A percentile compares a stretch with the other conserved stretches of the same genome.
These are phyloP conservation scores for Sericinus montela DNA, from an alignment of 2,888 invertebrate species.

Conservation along the genomic window DNA sequence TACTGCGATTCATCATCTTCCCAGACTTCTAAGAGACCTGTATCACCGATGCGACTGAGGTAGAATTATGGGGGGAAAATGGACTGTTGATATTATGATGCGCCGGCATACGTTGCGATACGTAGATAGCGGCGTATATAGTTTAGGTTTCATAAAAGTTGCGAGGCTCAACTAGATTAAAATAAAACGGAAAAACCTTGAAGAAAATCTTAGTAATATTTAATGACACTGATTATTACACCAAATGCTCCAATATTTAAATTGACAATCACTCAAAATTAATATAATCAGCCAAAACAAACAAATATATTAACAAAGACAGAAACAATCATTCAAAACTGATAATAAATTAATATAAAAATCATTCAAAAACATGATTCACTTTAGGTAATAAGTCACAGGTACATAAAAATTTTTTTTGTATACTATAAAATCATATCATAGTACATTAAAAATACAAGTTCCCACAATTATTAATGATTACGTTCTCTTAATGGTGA, in stretches of 20 bases:
- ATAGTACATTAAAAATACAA: not conserved
- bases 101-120: too few species aligned
- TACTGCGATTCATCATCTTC: too few species aligned
- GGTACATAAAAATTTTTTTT: slow-evolving; percentile 2
- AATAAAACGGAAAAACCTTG: too few species aligned
- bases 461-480: slow-evolving; percentile 40
- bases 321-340: slow-evolving; percentile 21
- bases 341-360: slow-evolving; percentile 20
- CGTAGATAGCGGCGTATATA: too few species aligned
- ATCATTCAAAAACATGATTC: slow-evolving; percentile 14
- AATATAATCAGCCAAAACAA: slow-evolving; percentile 16
- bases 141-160: too few species aligned
- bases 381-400: slow-evolving; percentile 21
- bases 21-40: too few species aligned
- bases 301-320: slow-evolving; percentile 15
- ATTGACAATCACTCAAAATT: not conserved
- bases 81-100: too few species aligned
- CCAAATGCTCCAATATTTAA: not conserved
- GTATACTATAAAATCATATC: not conserved
- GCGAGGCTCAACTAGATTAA: too few species aligned
- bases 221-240: slow-evolving; percentile 1
- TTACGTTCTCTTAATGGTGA: slow-evolving; percentile 71
- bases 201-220: not conserved
- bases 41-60: too few species aligned
- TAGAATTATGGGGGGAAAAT: too few species aligned